Evolutionary conservation across 2,797 vertebrate genomes (phyloP).

Genomic region (Ataeniobius toweri): DNA sequence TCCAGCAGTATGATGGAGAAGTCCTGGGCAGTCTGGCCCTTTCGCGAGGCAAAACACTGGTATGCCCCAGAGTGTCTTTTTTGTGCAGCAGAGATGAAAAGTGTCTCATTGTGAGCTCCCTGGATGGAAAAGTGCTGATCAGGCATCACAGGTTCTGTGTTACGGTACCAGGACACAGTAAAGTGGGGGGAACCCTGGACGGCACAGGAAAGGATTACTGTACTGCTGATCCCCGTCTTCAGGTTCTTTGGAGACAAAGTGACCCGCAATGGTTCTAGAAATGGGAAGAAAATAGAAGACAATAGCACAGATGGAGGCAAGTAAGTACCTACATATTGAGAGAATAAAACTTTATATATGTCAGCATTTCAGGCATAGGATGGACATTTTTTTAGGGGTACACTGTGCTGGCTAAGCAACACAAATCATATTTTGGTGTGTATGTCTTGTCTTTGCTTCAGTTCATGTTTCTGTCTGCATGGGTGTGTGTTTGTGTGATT

Average conservation of each 20-base stretch:
- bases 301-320: neutral
- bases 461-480: constrained; percentile 18
- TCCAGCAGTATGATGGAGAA: constrained; percentile 95
- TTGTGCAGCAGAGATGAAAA: constrained; percentile 94
- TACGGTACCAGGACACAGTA: constrained; percentile 93
- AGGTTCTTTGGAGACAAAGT: constrained; percentile 97
- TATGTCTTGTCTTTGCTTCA: constrained; percentile 33
- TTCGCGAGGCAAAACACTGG: constrained; percentile 96
- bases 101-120: constrained; percentile 94
- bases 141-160: constrained; percentile 90
- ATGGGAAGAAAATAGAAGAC: neutral
- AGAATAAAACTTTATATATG: neutral
- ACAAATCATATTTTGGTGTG: constrained; percentile 35
- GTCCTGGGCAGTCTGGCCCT: constrained; percentile 93
- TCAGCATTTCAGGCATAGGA: constrained; percentile 9
- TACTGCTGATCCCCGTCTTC: constrained; percentile 97
- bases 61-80: constrained; percentile 98
- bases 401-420: constrained; percentile 8
- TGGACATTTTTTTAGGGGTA: constrained; percentile 17
- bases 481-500: constrained; percentile 12
- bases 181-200: constrained; percentile 94
- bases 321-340: constrained; percentile 1
- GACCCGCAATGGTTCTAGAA: constrained; percentile 90
- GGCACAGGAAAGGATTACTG: constrained; percentile 94
- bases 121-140: constrained; percentile 96